Evolutionary conservation across 2,797 vertebrate genomes (phyloP), one percentile per base, ranked within the genome.

Genomic region (Fistularia commersonii): DNA sequence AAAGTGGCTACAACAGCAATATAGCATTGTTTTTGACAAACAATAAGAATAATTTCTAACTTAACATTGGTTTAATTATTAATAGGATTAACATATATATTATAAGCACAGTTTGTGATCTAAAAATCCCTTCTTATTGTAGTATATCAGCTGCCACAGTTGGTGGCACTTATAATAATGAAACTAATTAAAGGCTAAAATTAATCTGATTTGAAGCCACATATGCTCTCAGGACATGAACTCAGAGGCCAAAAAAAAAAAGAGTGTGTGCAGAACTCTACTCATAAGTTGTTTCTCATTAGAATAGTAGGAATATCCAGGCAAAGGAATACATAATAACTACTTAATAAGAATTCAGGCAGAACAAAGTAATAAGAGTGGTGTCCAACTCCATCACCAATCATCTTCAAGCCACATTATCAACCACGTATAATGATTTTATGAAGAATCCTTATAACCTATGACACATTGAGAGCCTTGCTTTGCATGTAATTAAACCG

Each of bases 321-420:
- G 56, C 48, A 56, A 44, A 56, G 36, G 57, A 55, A 59, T 49
- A 61, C 40, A 33, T 0, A 58, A 33, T 0, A 58, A 61, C 64
- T 68, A 52, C 60, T 57, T 45, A 58, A 61, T 67, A 75, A 57
- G 63, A 64, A 69, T 74, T 72, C 61, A 51, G 59, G 44, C 31
- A n/a, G 11, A 74, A 77, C 54, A 48, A 43, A 66, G 46, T 60
- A 69, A 77, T 75, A 66, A 47, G 54, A 78, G 77, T 55, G 4
- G 23, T 23, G 23, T 23, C 23, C 23, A 4, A 75, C 57, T 62
- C 61, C 69, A 76, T 79, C 74, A 82, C 72, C 68, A 54, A 83
- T 64, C 64, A 83, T 77, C 75, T 82, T 80, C 77, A 85, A 79
- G 81, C 80, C 74, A 84, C 81, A 84, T 84, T 85, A 84, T 62